Evolutionary conservation across 2,113 vertebrate genomes (phyloP), one percentile per base, ranked within the genome.

Genomic region (Perca schrenkii): DNA sequence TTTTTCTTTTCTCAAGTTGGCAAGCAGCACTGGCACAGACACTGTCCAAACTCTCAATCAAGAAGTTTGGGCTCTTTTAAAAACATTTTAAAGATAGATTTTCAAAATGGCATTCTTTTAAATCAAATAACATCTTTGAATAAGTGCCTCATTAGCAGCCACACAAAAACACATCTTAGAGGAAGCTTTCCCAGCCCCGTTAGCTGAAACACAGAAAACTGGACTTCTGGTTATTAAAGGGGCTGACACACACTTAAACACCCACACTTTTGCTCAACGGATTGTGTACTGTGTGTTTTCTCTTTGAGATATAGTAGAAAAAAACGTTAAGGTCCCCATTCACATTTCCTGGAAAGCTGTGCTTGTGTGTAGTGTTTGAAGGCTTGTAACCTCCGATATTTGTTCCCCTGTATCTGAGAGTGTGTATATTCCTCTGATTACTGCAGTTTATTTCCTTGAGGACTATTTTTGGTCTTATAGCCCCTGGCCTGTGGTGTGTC

Each of bases 391-490:
- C 17, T 40, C 11, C 62, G 13, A 43, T 28, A 3, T 36, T 52
- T 19, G 68, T 28, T 36, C 3, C 1, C 22, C 49, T 81, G 56
- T 58, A 17, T 85, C 19, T 74, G 40, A 67, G 53, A 36, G 36
- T 63, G 21, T 40, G 25, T 63, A 10, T 54, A 31, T 77, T 65
- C 28, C 61, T 77, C 43, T 78, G 52, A 76, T 68, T 69, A n/a
- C 57, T 81, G 66, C 17, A 73, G 64, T 74, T 85, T 78, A 47
- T 74, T 73, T 79, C 72, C 54, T 63, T 46, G 25, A 17, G 56
- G 16, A 16, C 46, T 89, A 78, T 90, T 84, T 87, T 34, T 68
- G 82, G 80, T 70, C 22, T 74, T 34, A 22, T 36, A 68, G 46
- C 83, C 61, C 25, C 61, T 16, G 72, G 50, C 47, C 47, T 17